Evolutionary conservation across 2,888 invertebrate species (phyloP).

Genomic region (Ashinkailepas kermadecensis): DNA sequence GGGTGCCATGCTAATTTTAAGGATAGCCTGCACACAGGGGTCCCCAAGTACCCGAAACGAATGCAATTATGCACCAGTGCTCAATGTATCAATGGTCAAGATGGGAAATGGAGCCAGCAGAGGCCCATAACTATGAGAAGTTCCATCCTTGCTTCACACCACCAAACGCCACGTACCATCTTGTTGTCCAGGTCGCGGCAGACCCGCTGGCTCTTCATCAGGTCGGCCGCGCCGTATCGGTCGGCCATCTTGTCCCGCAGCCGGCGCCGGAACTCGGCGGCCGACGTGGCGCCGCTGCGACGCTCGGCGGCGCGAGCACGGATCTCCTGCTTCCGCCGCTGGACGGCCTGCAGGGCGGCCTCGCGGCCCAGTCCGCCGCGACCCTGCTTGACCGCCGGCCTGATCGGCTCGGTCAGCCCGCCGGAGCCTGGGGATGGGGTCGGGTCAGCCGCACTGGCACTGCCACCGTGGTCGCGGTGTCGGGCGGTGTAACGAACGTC

Average conservation of each 20-base stretch:
- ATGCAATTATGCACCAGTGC: too few relatives aligned
- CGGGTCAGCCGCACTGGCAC: too few relatives aligned
- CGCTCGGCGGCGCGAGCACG: neutral
- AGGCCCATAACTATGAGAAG: too few relatives aligned
- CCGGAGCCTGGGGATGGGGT: slow-evolving; percentile 23
- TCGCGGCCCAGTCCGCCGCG: slow-evolving; percentile 48
- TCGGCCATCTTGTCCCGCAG: slow-evolving; percentile 25
- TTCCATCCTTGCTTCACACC: neutral
- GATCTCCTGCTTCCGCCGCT: slow-evolving; percentile 25
- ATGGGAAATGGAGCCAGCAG: too few relatives aligned
- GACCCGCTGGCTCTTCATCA: slow-evolving; percentile 45
- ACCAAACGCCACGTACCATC: neutral
- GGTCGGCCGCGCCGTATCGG: slow-evolving; percentile 33
- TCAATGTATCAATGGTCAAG: too few relatives aligned
- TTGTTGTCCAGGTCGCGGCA: slow-evolving; percentile 51
- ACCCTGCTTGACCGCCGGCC: slow-evolving; percentile 54
- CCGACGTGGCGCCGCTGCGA: neutral
- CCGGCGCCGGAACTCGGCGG: slow-evolving; percentile 25
- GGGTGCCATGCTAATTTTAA: too few relatives aligned
- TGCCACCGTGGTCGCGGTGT: too few relatives aligned
- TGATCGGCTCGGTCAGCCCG: slow-evolving; percentile 56
- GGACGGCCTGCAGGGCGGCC: slow-evolving; percentile 30
- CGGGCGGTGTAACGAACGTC: too few relatives aligned
- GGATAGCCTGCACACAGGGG: too few relatives aligned
- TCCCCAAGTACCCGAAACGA: too few relatives aligned